These are phyloP conservation scores for Eciton burchellii DNA, from an alignment of 1,140 invertebrate species.

Conservation along the genomic window DNA sequence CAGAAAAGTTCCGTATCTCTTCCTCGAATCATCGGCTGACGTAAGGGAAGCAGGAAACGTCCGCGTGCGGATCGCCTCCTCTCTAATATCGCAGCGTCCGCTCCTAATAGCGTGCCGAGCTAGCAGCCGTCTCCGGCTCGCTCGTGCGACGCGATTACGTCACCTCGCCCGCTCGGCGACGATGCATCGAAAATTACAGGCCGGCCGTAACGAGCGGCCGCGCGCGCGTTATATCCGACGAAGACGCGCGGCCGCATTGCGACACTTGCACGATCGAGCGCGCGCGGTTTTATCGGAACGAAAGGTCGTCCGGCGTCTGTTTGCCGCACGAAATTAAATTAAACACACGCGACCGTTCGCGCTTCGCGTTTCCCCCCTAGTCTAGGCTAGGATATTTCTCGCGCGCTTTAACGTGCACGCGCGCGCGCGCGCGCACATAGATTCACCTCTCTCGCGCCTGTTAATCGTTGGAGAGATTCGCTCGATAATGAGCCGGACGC, in stretches of 20 bases:
- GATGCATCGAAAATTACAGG: slow-evolving; percentile 55
- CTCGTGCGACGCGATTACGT: slow-evolving; percentile 21
- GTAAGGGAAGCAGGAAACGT: slow-evolving; percentile 20
- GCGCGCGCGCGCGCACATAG: too few species aligned
- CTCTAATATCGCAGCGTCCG: slow-evolving; percentile 10
- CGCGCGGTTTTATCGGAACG: slow-evolving; percentile 47
- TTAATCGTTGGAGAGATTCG: neutral
- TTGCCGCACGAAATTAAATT: slow-evolving; percentile 47
- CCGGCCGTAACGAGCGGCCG: slow-evolving; percentile 39
- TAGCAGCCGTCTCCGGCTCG: too few species aligned
- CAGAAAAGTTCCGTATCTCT: neutral
- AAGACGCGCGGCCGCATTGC: slow-evolving; percentile 30
- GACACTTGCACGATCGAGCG: slow-evolving; percentile 43
- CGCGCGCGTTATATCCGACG: slow-evolving; percentile 11
- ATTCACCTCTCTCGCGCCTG: neutral
- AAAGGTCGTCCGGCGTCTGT: slow-evolving; percentile 29
- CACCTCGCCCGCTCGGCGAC: slow-evolving; percentile 35
- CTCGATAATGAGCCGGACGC: neutral
- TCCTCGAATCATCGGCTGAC: neutral
- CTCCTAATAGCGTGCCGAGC: slow-evolving; percentile 26
- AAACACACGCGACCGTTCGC: slow-evolving; percentile 39
- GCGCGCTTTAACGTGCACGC: neutral
- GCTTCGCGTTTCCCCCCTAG: slow-evolving; percentile 9
- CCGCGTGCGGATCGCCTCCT: neutral
- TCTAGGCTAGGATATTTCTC: slow-evolving; percentile 2